Evolutionary conservation across 2,888 invertebrate genomes (phyloP).

Genomic region (Sinopyrophorus schimmeli): DNA sequence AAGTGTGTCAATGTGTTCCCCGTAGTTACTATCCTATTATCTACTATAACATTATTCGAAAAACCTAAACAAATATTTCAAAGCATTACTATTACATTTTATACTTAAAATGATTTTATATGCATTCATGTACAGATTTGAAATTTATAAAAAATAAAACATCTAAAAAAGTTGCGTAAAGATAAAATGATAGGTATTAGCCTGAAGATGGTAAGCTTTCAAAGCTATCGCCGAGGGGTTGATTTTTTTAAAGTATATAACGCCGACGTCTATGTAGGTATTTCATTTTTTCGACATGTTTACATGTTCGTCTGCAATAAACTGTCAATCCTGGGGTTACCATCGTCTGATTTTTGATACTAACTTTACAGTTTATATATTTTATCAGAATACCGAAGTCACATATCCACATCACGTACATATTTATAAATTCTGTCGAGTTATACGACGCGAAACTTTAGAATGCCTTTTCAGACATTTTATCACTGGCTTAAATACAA

Average conservation of each 20-base stretch:
- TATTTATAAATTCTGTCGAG: conserved; percentile 20
- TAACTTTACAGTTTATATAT: conserved; percentile 23
- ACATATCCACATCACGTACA: conserved; percentile 18
- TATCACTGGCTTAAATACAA: conserved; percentile 19
- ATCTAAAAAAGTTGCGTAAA: conserved; percentile 15
- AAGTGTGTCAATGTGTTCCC: no score
- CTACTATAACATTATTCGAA: no score
- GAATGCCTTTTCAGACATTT: conserved; percentile 20
- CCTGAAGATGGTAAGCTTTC: conserved; percentile 15
- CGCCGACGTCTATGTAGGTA: conserved; percentile 19
- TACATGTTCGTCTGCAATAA: conserved; percentile 24
- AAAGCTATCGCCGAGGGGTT: conserved; percentile 24
- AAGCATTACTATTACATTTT: conserved; percentile 1
- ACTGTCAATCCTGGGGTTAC: conserved; percentile 22
- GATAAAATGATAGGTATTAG: conserved; percentile 19
- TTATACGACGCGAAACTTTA: conserved; percentile 17
- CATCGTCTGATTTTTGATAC: conserved; percentile 17
- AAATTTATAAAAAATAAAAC: conserved; percentile 20
- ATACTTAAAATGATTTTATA: conserved; percentile 7
- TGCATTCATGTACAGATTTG: conserved; percentile 13
- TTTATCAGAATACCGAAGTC: conserved; percentile 17
- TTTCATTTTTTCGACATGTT: conserved; percentile 22
- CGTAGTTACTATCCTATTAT: no score
- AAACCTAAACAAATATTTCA: background rate
- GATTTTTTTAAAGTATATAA: conserved; percentile 20